A percentile compares a stretch with the other conserved stretches of the same genome.
Conservation (phyloP, 2,113 vertebrate species). For the Lampris megalopsis region DNA sequence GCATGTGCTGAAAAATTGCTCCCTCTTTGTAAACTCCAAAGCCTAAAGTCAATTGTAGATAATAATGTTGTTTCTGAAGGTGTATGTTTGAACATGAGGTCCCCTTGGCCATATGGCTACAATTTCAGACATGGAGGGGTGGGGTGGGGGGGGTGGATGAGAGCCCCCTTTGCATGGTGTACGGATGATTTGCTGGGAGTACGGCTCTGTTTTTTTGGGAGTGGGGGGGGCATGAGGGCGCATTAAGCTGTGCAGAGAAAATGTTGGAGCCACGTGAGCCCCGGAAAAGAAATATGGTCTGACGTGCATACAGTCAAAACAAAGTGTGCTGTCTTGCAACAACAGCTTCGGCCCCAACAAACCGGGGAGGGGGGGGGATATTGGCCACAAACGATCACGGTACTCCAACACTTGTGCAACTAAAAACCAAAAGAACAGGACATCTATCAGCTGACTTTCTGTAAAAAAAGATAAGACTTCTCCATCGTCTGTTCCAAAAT, state of each 20-base stretch:
- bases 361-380: constrained; percentile 22
- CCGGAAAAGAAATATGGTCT: constrained; percentile 47
- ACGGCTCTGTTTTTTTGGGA: constrained; percentile 17
- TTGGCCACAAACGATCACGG: constrained; percentile 29
- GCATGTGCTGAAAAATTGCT: constrained; percentile 1
- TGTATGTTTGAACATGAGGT: constrained; percentile 61
- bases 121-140: constrained; percentile 54
- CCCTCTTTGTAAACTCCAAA: constrained; percentile 21
- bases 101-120: constrained; percentile 67
- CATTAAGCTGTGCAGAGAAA: constrained; percentile 52
- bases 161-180: no score
- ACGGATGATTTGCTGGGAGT: constrained; percentile 19
- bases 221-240: constrained; percentile 44
- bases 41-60: constrained; percentile 60
- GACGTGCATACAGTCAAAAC: constrained; percentile 52
- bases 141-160: no score
- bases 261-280: constrained; percentile 33
- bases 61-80: constrained; percentile 67
- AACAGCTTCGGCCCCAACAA: constrained; percentile 53
- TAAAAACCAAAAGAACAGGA: neutral
- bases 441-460: constrained; percentile 2
- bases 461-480: neutral
- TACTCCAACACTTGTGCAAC: constrained; percentile 3
- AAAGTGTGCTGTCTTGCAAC: constrained; percentile 45
- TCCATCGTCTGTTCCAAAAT: neutral